These are phyloP conservation scores for Belgica antarctica DNA, from an alignment of 2,888 invertebrate genomes.

Conservation along the genomic window DNA sequence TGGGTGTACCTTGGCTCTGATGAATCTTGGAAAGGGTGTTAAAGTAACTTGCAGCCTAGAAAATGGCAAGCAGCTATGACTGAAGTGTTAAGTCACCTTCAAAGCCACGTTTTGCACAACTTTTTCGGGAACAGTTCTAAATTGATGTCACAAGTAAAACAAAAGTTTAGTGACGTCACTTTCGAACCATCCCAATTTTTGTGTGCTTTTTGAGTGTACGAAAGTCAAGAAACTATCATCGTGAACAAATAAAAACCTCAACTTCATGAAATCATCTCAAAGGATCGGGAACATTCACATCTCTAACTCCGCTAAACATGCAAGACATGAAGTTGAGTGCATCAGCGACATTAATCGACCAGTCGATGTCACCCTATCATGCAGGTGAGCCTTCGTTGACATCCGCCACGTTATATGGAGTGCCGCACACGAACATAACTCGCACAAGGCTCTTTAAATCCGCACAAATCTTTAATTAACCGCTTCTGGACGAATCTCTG, in stretches of 20 bases:
- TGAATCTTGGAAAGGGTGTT: no score
- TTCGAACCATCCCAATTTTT: no score
- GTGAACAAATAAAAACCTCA: neutral
- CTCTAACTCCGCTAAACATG: constrained; percentile 71
- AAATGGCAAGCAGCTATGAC: no score
- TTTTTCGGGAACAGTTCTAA: no score
- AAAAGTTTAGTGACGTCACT: no score
- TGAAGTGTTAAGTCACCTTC: no score
- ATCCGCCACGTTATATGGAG: neutral
- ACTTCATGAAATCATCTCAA: constrained; percentile 33
- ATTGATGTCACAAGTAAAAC: no score
- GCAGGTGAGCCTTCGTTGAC: constrained; percentile 59
- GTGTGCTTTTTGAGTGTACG: no score
- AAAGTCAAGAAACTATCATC: neutral
- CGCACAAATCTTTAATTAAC: neutral
- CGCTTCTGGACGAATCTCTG: neutral
- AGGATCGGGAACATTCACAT: constrained; percentile 67
- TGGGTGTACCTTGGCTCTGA: neutral
- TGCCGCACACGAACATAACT: neutral
- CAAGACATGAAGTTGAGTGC: constrained; percentile 72
- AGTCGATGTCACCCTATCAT: constrained; percentile 67
- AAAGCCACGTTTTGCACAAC: no score
- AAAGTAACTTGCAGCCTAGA: neutral
- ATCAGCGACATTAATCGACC: constrained; percentile 60
- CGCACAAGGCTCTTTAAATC: neutral